A percentile compares a stretch with the other conserved stretches of the same genome.
These are phyloP conservation scores for Sternarchorhynchus goeldii DNA, from an alignment of 2,797 vertebrate species.

Conservation along the genomic window DNA sequence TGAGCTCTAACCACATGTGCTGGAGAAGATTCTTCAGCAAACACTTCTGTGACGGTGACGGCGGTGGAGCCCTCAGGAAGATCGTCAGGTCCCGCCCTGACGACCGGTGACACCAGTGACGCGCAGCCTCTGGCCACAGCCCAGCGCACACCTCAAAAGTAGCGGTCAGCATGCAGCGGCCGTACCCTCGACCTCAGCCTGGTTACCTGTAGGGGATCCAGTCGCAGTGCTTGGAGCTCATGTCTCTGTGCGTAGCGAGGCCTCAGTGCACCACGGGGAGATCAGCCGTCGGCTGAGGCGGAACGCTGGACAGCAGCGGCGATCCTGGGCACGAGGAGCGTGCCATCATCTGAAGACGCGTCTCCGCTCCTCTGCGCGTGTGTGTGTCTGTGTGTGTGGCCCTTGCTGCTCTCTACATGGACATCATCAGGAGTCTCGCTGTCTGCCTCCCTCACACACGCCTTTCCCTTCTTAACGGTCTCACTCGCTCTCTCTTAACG, in stretches of 20 bases:
- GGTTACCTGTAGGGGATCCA: conserved; percentile 98
- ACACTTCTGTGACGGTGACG: no score
- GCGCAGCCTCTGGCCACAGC: no score
- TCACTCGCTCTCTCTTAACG: conserved; percentile 18
- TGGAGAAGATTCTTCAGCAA: background rate
- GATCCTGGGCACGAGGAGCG: conserved; percentile 71
- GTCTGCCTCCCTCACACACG: conserved; percentile 5
- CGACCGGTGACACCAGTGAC: background rate
- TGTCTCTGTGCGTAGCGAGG: conserved; percentile 71
- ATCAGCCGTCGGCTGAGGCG: conserved; percentile 25
- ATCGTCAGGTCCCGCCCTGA: background rate
- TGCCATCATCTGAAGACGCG: conserved; percentile 72
- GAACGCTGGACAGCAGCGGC: conserved; percentile 63
- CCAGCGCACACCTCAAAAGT: background rate
- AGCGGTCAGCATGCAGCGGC: no score
- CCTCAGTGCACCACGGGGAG: conserved; percentile 61
- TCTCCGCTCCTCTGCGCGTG: conserved; percentile 47
- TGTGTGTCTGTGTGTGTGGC: no score
- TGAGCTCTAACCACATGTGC: background rate
- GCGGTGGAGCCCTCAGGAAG: no score
- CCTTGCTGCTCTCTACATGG: no score
- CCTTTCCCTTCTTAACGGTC: conserved; percentile 29
- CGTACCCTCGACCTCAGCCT: conserved; percentile 5
- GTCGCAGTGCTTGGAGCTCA: conserved; percentile 97
- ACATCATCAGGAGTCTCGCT: no score